Evolutionary conservation across 2,888 invertebrate species (phyloP), one percentile per base, ranked within the genome.

Genomic region (Lasioglossum morio): DNA sequence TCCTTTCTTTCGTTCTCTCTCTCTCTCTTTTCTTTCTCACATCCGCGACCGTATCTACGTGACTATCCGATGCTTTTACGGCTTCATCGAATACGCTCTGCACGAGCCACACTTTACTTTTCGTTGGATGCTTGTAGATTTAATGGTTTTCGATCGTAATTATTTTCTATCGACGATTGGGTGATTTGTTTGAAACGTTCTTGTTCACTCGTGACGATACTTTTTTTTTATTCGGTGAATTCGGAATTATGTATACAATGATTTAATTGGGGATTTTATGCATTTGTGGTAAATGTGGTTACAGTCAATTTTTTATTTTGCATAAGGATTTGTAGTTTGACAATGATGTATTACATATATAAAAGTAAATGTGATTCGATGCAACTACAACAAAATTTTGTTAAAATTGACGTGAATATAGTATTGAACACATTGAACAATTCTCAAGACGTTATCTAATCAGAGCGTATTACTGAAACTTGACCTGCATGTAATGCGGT

Each of bases 41-140:
- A 66, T 66, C 19, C 66, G 46, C 34, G 34, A 43, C 74, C 85
- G 34, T 87, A 90, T 90, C 89, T 87, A 87, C 83, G 81, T 85
- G 87, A 87, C 79, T 79, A 76, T 88, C 70, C 77, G 53, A 27
- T 53, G 27, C 57, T 83, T 66, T 69, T 84, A 88, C 86, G 81
- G 76, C 90, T 89, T 90, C 86, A 90, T 90, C 84, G 79, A 86
- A 77, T 66, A 70, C 53, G 37, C 72, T 73, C 74, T 70, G 69
- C 75, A 40, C 72, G 81, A 72, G 60, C 72, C 72, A 37, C 19
- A 30, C 27, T 30, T 63, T 30, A 30, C 16, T 14, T 30, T 63
- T 30, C 63, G 30, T 27, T 30, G 7, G 30, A 14, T 2, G 30
- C 30, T 63, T 53, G 30, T 16, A 16, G 16, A 7, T 30, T 16